Base-by-base conservation (phyloP, 1,140 invertebrate genomes). In the Lordiphosa mommai region DNA sequence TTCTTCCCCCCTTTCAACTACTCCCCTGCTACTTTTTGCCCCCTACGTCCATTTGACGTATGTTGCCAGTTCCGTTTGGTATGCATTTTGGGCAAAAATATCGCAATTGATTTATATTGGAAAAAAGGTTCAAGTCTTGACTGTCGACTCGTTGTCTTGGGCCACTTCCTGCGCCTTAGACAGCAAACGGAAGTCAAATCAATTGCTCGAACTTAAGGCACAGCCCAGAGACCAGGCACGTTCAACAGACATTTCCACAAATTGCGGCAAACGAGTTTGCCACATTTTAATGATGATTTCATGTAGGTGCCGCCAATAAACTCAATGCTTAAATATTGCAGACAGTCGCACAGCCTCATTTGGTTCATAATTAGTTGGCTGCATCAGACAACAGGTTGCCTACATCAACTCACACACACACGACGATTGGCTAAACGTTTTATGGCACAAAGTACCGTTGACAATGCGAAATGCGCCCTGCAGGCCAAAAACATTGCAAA, bases 41-140 rank as follows among this genome's bases (percentile, higher is more conserved):
- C 67, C 67, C 65, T 56, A 72, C 23, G 5, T 7, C 23, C 23
- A 27, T 27, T 72, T 85, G 72, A 84, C 72, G 79, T 82, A 72
- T 82, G 79, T 65, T 63, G 66, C 56, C 36, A 79, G 77, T 84
- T 84, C 67, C 71, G 51, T 59, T 69, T 46, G 52, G 23, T 27
- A 27, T 27, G 23, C 30, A 48, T 61, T 51, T 27, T 27, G 23
- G 23, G 23, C 23, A 27, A 32, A 76, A 59, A 61, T 76, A 82
- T 84, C 76, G 68, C 73, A 84, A 84, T 84, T 84, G 77, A 84
- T 84, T 84, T 84, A 84, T 84, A 84, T 84, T 84, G 77, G 84
- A 43, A 29, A n/a, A 70, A 65, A 79, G 57, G 49, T 70, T 84
- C 77, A 63, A 56, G 56, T 63, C 61, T 70, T 43, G 33, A 34